phyloP scores from a whole-genome alignment of 2,888 invertebrate species.

The Quadriops clusia region DNA sequence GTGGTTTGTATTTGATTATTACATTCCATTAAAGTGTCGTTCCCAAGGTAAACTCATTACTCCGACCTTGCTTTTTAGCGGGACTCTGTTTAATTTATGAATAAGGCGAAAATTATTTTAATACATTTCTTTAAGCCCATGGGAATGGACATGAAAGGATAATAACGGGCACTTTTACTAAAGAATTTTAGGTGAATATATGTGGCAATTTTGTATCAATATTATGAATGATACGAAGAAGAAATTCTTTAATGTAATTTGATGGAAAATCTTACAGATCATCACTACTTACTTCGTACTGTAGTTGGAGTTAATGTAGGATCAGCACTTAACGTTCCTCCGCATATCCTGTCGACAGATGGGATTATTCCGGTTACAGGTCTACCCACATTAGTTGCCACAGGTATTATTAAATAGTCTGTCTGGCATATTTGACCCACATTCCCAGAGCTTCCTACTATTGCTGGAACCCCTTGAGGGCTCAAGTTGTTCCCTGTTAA shows the following conservation, averaged over 20 bases:
- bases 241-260: conserved; percentile 3
- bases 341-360: conserved; percentile 73
- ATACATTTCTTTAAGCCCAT: too few relatives aligned
- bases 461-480: conserved; percentile 48
- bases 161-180: too few relatives aligned
- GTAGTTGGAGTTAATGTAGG: conserved; percentile 54
- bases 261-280: too few relatives aligned
- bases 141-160: too few relatives aligned
- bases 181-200: too few relatives aligned
- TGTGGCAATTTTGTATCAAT: conserved; percentile 7
- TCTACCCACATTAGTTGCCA: conserved; percentile 57
- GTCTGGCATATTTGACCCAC: conserved; percentile 57
- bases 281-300: conserved; percentile 53
- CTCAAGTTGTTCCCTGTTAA: conserved; percentile 65
- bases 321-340: conserved; percentile 67
- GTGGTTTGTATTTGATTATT: too few relatives aligned
- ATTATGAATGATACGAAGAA: not conserved
- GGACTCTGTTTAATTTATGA: too few relatives aligned
- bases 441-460: conserved; percentile 57
- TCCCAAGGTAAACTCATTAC: too few relatives aligned
- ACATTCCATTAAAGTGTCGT: too few relatives aligned
- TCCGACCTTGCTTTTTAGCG: too few relatives aligned
- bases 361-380: conserved; percentile 43
- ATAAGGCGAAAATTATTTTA: too few relatives aligned
- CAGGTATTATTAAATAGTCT: conserved; percentile 73